These are phyloP conservation scores for Blastobasis adustella DNA, from an alignment of 2,888 invertebrate species.

Conservation along the genomic window DNA sequence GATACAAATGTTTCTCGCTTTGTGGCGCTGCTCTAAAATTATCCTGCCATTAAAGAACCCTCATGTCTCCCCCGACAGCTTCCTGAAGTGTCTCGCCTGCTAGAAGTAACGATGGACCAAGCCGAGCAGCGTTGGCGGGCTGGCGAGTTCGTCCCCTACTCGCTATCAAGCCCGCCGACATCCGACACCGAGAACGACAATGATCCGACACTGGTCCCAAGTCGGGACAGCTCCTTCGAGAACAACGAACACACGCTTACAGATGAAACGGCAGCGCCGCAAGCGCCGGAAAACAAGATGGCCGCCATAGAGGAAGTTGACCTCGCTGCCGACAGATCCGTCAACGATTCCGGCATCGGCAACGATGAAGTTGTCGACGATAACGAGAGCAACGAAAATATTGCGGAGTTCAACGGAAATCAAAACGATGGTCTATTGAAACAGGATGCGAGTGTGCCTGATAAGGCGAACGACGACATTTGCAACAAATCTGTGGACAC, in stretches of 20 bases:
- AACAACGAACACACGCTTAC: conserved; percentile 59
- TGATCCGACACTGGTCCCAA: conserved; percentile 44
- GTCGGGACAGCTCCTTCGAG: conserved; percentile 40
- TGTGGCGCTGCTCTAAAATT: too few species aligned
- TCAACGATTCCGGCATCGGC: conserved; percentile 25
- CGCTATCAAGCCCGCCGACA: conserved; percentile 26
- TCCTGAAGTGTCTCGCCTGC: conserved; percentile 54
- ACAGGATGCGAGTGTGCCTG: background rate
- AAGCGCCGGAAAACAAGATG: conserved; percentile 10
- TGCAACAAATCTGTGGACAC: conserved; percentile 1
- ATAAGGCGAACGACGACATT: conserved; percentile 6
- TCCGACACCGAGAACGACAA: conserved; percentile 36
- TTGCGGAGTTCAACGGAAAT: background rate
- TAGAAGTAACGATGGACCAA: conserved; percentile 52
- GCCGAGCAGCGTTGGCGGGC: conserved; percentile 49
- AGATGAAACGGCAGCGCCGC: conserved; percentile 23
- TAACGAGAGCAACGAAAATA: conserved; percentile 3
- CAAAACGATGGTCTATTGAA: conserved; percentile 2
- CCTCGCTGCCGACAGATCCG: conserved; percentile 7
- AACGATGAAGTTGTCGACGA: conserved; percentile 16
- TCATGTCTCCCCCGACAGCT: conserved; percentile 27
- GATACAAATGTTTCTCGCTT: too few species aligned
- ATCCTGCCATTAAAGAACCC: too few species aligned
- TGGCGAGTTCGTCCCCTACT: conserved; percentile 31
- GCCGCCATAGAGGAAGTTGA: conserved; percentile 7